These are phyloP conservation scores for Centroberyx gerrardi DNA, from an alignment of 2,797 vertebrate genomes.

Conservation along the genomic window DNA sequence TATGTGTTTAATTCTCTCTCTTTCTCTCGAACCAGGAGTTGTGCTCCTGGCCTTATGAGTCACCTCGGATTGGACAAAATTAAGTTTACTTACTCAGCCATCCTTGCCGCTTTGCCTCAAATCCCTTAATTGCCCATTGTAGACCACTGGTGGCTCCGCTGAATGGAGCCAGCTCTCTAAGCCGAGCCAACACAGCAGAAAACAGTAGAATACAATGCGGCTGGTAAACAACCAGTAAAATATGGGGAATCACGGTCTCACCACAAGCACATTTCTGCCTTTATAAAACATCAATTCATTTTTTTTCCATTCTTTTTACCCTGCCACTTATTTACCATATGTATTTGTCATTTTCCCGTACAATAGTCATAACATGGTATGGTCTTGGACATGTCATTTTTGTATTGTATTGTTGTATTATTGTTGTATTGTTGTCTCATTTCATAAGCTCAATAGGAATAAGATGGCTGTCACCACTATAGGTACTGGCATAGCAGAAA, in stretches of 20 bases:
- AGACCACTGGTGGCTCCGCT: conserved; percentile 42
- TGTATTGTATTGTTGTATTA: no score
- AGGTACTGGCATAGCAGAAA: conserved; percentile 34
- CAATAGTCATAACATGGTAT: conserved; percentile 23
- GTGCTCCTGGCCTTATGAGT: conserved; percentile 40
- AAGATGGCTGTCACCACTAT: conserved; percentile 39
- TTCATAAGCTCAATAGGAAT: conserved; percentile 21
- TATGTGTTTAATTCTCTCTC: no score
- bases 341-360: not conserved
- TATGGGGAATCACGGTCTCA: conserved; percentile 46
- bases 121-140: conserved; percentile 73
- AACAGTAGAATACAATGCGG: not conserved
- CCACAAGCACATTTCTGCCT: conserved; percentile 29
- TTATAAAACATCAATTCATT: conserved; percentile 9
- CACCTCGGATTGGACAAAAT: conserved; percentile 35
- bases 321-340: not conserved
- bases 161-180: conserved; percentile 37
- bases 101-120: conserved; percentile 49
- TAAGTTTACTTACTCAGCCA: conserved; percentile 13
- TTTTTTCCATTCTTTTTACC: not conserved
- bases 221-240: conserved; percentile 62
- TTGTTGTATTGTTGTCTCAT: conserved; percentile 41
- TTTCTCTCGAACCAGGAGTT: not conserved
- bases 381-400: conserved; percentile 18
- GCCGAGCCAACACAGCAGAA: conserved; percentile 20